phyloP scores from a whole-genome alignment of 2,888 invertebrate genomes.

The Rhorus exstirpatorius region DNA sequence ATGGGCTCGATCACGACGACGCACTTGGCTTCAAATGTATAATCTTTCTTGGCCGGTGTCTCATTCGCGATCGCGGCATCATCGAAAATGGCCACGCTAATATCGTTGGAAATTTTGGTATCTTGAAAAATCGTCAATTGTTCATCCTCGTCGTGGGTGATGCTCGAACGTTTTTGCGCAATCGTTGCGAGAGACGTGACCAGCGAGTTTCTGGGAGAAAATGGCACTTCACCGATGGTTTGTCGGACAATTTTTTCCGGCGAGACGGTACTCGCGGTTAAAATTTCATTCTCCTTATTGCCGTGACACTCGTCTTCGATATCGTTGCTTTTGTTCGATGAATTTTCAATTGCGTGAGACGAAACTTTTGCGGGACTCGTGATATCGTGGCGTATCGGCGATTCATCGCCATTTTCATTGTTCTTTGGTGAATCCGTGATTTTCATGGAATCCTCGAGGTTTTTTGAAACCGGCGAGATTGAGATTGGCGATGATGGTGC shows the following conservation, averaged over 20 bases:
- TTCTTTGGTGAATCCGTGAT: constrained; percentile 4
- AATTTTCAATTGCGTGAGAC: constrained; percentile 36
- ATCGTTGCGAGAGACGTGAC: constrained; percentile 8
- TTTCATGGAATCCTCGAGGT: constrained; percentile 24
- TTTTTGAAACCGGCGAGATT: constrained; percentile 8
- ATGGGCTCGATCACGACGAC: constrained; percentile 62
- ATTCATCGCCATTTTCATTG: not conserved
- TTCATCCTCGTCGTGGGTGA: constrained; percentile 22
- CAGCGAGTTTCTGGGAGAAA: constrained; percentile 43
- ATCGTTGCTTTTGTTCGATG: constrained; percentile 49
- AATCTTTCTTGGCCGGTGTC: constrained; percentile 28
- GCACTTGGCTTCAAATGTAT: constrained; percentile 46
- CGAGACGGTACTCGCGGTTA: constrained; percentile 38
- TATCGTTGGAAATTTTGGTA: not conserved
- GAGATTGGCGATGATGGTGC: not conserved
- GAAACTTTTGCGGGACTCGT: constrained; percentile 19
- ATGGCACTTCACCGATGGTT: constrained; percentile 2
- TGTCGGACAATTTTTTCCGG: not conserved
- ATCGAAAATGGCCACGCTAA: not conserved
- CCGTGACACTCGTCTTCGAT: constrained; percentile 60
- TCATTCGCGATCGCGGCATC: not conserved
- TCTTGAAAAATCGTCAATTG: constrained; percentile 1
- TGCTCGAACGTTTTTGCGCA: constrained; percentile 28
- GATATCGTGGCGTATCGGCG: constrained; percentile 10
- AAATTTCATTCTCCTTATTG: constrained; percentile 72